Evolutionary conservation across 1,140 invertebrate species (phyloP).

Genomic region (Steinernema feltiae): DNA sequence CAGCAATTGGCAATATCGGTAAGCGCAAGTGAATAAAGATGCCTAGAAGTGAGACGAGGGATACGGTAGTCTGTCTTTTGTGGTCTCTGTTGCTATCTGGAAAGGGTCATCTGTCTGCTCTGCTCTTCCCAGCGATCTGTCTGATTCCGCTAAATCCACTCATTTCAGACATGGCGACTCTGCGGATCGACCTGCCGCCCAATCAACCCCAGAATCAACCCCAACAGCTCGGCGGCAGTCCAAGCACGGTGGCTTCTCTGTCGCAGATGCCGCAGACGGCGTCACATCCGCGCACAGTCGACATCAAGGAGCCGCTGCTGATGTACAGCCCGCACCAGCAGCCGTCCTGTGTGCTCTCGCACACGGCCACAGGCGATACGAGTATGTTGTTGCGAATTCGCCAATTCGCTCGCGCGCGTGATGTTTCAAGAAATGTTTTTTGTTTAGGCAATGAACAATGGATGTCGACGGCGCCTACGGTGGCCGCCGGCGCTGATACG

Average conservation of each 20-base stretch:
- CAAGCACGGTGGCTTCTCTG: too few species aligned
- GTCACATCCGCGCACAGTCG: too few species aligned
- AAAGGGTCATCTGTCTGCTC: too few species aligned
- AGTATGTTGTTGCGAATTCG: conserved; percentile 24
- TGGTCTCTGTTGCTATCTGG: too few species aligned
- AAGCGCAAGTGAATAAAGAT: conserved; percentile 3
- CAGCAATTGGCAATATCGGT: conserved; percentile 69
- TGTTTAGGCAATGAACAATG: conserved; percentile 9
- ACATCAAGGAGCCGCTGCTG: conserved; percentile 20
- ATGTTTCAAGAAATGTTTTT: conserved; percentile 16
- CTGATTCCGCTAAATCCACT: too few species aligned
- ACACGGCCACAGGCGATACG: conserved; percentile 29
- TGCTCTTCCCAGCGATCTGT: too few species aligned
- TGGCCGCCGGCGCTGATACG: not conserved
- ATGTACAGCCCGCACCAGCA: conserved; percentile 46
- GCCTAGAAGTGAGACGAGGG: not conserved
- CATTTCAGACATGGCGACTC: conserved; percentile 21
- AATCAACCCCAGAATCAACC: not conserved
- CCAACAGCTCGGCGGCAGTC: not conserved
- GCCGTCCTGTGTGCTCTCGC: conserved; percentile 40
- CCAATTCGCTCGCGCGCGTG: too few species aligned
- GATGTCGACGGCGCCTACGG: conserved; percentile 9
- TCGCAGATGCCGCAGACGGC: too few species aligned
- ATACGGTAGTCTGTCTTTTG: not conserved
- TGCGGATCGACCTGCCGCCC: conserved; percentile 17